Percentiles rank a stretch among this genome's conserved stretches.
Conservation (phyloP, 2,797 vertebrate genomes). For the Diplodus sargus region DNA sequence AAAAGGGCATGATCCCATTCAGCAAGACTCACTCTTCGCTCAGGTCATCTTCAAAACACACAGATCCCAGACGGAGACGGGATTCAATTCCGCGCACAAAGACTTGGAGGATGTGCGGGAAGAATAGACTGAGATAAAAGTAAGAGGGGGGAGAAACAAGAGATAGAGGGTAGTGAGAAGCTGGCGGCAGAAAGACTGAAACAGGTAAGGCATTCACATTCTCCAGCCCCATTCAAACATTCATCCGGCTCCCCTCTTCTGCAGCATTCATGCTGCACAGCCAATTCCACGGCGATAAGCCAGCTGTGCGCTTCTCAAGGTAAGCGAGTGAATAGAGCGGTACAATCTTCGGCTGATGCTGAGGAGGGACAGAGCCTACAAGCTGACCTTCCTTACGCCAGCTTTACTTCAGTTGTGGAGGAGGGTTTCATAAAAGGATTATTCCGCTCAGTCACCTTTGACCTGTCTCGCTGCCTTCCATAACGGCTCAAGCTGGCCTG, state of each 20-base stretch:
- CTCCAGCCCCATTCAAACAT: slow-evolving; percentile 70
- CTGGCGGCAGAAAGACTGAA: slow-evolving; percentile 45
- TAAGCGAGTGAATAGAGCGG: slow-evolving; percentile 76
- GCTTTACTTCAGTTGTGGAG: slow-evolving; percentile 67
- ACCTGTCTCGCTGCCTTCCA: slow-evolving; percentile 67
- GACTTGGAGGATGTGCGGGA: slow-evolving; percentile 29
- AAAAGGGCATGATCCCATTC: slow-evolving; percentile 55
- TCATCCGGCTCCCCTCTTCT: slow-evolving; percentile 66
- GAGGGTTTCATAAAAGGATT: slow-evolving; percentile 81
- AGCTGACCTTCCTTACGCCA: slow-evolving; percentile 75
- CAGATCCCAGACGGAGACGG: slow-evolving; percentile 37
- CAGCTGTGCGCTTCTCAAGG: slow-evolving; percentile 75
- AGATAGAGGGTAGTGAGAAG: slow-evolving; percentile 48
- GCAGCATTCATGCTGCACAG: slow-evolving; percentile 75
- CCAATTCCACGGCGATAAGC: slow-evolving; percentile 76
- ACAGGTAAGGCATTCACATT: slow-evolving; percentile 68
- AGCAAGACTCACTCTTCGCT: slow-evolving; percentile 38
- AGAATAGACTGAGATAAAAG: slow-evolving; percentile 54
- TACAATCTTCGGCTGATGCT: slow-evolving; percentile 68
- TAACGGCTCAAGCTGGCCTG: slow-evolving; percentile 65
- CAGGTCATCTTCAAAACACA: slow-evolving; percentile 56
- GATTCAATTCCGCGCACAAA: slow-evolving; percentile 52
- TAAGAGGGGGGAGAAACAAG: slow-evolving; percentile 38
- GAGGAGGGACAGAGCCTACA: slow-evolving; percentile 66
- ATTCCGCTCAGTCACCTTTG: slow-evolving; percentile 79